Base-by-base conservation (phyloP, 2,797 vertebrate genomes). In the Neomorphus geoffroyi region DNA sequence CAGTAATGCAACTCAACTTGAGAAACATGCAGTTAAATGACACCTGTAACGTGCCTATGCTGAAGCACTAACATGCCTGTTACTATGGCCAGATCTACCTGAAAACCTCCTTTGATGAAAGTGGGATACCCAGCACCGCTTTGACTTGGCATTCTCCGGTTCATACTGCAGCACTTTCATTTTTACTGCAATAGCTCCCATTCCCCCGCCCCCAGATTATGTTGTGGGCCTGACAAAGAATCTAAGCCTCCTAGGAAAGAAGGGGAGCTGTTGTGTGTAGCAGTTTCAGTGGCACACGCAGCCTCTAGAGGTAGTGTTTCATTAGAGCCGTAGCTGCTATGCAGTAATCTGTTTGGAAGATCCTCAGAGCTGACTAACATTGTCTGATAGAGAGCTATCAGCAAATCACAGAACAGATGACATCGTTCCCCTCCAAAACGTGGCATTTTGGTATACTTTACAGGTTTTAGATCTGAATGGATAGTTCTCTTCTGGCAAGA, bases 301-400 rank as follows among this genome's bases (percentile, higher is more conserved):
- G 92, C 95, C 95, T 88, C 94, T 84, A 90, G 92, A 94, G 91
- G 90, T 64, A 19, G 89, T 2, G 32, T 4, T 90, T 58, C 85
- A 37, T 41, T 14, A 58, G 70, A 72, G 82, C 5, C 46, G 0
- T 8, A 24, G 41, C 66, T 60, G 71, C 80, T 62, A 2, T 18
- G 61, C 94, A 48, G 56, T 2, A 15, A 26, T 32, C 83, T 3
- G 14, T 1, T 39, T 2, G 58, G 37, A 51, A 67, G 89, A 58
- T 23, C 50, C 78, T 88, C 54, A 50, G 66, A 58, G 53, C 62
- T 17, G 41, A 18, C 22, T 18, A 79, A 19, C 46, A 5, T 54
- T 11, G 24, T 78, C 70, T 9, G 4, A 19, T 0, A 26, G 13
- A 18, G 23, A 54, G 39, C 66, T 5, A 32, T 8, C 39, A 24